Evolutionary conservation across 1,140 invertebrate genomes (phyloP), one percentile per base, ranked within the genome.

Genomic region (Drosophila setifemur): DNA sequence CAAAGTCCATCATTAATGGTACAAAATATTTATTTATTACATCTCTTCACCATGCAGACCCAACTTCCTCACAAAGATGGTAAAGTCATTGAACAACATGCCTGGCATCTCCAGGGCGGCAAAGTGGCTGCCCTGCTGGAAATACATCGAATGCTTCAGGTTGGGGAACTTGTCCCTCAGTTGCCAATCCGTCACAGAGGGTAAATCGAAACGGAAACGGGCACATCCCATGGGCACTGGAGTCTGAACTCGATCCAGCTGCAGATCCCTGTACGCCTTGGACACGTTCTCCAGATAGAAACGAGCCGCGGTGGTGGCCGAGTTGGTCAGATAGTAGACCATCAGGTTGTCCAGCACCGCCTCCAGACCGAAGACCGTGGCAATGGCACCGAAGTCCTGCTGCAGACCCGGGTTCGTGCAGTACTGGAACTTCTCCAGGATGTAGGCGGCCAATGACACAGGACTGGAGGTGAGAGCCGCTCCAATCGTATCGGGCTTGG

Each of bases 401-500:
- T 92, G 90, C 0, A 97, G 73, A 1, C 95, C 95, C 6, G 96
- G 96, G 82, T 97, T 95, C 1, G 95, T 96, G 92, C 93, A 94
- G 0, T 93, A 85, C 21, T 94, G 95, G 81, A 97, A 97, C 90
- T 98, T 97, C 88, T 98, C 97, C 4, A 97, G 92, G 19, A 97
- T 93, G 72, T 97, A 97, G 1, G 93, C 94, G 8, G 96, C 95
- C 14, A 97, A 74, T 0, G 94, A 96, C 0, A 93, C 92, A 0
- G 96, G 96, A 4, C 93, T 94, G 33, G 94, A 92, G 5, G 91
- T 89, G 35, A 95, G 78, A 1, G 92, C 94, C 5, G 92, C 91
- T 40, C 94, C 94, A 61, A 98, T 91, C 4, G 97, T 98, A 86
- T 98, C 97, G 4, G 97, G 97, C 90, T 97, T 98, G 0, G 96